These are phyloP conservation scores for Hylia prasina DNA, from an alignment of 2,113 vertebrate species.

Conservation along the genomic window DNA sequence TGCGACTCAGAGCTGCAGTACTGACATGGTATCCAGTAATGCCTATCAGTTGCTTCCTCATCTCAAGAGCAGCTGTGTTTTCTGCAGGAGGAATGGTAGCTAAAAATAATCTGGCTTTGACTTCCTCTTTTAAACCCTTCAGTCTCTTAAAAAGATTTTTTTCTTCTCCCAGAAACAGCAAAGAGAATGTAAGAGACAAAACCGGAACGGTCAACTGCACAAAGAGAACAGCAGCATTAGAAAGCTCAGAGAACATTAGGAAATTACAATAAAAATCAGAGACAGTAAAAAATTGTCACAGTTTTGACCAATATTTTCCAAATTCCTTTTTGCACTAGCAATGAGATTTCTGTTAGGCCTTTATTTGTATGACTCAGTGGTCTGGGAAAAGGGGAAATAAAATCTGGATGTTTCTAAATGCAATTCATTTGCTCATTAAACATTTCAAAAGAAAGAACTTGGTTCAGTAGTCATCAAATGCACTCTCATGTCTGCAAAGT, in stretches of 20 bases:
- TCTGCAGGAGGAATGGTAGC: slow-evolving; percentile 25
- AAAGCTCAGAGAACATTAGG: background rate
- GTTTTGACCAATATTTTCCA: background rate
- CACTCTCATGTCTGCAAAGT: background rate
- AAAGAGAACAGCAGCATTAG: background rate
- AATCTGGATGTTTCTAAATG: background rate
- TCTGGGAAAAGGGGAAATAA: background rate
- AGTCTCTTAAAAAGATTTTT: background rate
- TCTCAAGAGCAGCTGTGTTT: slow-evolving; percentile 50
- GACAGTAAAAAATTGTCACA: background rate
- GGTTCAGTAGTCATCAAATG: background rate
- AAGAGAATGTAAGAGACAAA: background rate
- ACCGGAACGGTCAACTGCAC: background rate
- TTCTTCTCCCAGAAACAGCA: background rate
- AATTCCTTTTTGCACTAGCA: background rate
- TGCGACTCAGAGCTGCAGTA: background rate
- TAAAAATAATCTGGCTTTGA: slow-evolving; percentile 49
- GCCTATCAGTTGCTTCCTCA: background rate
- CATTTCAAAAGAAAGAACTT: background rate
- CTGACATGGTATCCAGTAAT: background rate
- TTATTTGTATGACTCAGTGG: background rate
- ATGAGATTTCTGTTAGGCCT: background rate
- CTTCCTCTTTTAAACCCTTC: slow-evolving; percentile 39
- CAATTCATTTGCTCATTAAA: background rate
- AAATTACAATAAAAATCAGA: background rate